Evolutionary conservation across 2,113 vertebrate genomes (phyloP).

Genomic region (Megaptera novaeangliae): DNA sequence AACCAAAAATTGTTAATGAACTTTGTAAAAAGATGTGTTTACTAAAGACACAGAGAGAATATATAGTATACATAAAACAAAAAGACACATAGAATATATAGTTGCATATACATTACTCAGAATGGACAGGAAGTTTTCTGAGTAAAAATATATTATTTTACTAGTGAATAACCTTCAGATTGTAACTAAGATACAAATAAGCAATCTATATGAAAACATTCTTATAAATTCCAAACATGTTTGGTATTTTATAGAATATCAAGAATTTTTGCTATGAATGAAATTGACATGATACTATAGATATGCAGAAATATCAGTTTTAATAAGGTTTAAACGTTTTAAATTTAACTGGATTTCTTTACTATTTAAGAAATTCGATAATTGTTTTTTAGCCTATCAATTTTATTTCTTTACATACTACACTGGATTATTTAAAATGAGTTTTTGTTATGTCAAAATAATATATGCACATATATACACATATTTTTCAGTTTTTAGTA

Average conservation of each 20-base stretch:
- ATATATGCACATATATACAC: neutral
- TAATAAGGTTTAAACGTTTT: neutral
- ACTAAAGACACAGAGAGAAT: neutral
- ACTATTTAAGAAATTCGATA: neutral
- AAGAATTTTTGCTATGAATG: neutral
- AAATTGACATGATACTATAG: neutral
- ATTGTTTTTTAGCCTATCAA: neutral
- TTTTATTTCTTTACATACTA: neutral
- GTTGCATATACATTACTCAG: neutral
- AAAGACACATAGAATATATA: neutral
- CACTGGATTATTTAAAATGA: neutral
- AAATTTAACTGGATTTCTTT: neutral
- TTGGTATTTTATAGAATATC: neutral
- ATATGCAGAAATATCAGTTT: neutral
- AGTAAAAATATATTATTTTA: neutral
- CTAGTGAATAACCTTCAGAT: neutral
- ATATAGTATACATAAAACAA: too few relatives aligned
- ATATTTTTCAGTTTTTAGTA: neutral
- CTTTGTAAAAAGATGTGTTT: neutral
- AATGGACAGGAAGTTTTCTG: neutral
- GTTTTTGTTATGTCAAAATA: neutral
- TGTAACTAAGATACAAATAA: neutral
- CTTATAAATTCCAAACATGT: neutral
- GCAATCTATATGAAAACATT: neutral
- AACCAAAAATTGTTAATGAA: neutral